Evolutionary conservation across 2,888 invertebrate species (phyloP), one percentile per base, ranked within the genome.

Genomic region (Atethmia centrago): DNA sequence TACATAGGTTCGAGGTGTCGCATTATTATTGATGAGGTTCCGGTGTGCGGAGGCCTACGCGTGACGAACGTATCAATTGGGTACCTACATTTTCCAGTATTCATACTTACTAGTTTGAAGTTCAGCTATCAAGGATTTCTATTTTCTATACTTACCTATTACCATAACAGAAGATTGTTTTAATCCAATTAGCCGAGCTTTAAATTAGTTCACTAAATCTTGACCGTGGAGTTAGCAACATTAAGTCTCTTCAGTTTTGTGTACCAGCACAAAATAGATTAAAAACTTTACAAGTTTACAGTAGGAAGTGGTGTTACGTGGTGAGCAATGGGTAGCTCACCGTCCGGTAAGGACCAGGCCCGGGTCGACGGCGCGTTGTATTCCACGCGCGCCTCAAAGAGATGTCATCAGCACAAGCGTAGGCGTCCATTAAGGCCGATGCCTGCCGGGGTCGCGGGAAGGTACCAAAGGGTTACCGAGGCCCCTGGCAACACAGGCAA

Each of bases 11-110:
- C 31, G 65, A 71, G 47, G 56, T 63, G 42, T 71, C 65, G 58
- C 49, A 67, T 71, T 66, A 73, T 66, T 82, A 77, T 80, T 82
- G 67, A 71, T 70, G 62, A 55, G 62, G 69, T 74, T 78, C 79
- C 79, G 79, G 66, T 63, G 63, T 53, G 49, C 36, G 51, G 65
- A 61, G 69, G 49, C 58, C 49, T 59, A 56, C 58, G 69, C 80
- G 73, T 80, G 83, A 78, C 79, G 36, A 73, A 73, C 66, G 42
- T 83, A 77, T 79, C 51, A 77, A 79, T 79, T 71, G 65, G 63
- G 12, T 47, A 77, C n/a, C n/a, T 64, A 53, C 21, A 56, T 67
- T 82, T 67, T 49, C 31, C 64, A 55, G 40, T 53, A 63, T 77
- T 71, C 21, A 63, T 66, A 64, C 40, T 25, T 21, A n/a, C 12